Evolutionary conservation across 23 tunicate genomes (phyloP).

Genomic region (Halocynthia roretzi): DNA sequence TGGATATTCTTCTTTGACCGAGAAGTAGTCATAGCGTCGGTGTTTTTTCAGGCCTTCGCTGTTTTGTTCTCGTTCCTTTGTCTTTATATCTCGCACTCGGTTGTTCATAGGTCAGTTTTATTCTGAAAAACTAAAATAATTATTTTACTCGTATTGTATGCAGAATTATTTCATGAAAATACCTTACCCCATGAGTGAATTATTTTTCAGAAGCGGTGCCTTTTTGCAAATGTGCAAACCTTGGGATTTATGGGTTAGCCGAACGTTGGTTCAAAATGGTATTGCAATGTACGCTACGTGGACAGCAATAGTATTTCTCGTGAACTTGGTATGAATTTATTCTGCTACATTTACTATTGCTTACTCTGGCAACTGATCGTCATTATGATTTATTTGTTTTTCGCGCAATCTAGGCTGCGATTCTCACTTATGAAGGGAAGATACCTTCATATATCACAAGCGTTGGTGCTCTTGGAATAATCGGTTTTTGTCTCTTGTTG

Average conservation of each 20-base stretch:
- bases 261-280: constrained; percentile 74
- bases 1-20: constrained; percentile 71
- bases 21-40: constrained; percentile 53
- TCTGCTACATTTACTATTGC: neutral
- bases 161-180: neutral
- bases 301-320: constrained; percentile 30
- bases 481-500: constrained; percentile 29
- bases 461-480: constrained; percentile 15
- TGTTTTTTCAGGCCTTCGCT: constrained; percentile 55
- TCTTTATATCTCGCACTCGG: constrained; percentile 35
- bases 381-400: neutral
- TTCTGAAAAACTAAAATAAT: neutral
- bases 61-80: constrained; percentile 30
- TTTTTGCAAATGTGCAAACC: constrained; percentile 50
- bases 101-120: constrained; percentile 35
- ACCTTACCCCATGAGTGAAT: neutral
- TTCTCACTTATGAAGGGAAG: constrained; percentile 29
- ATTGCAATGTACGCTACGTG: constrained; percentile 37
- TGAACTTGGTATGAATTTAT: constrained; percentile 36
- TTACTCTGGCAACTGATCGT: neutral
- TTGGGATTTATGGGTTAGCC: constrained; percentile 80
- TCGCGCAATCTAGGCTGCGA: constrained; percentile 19
- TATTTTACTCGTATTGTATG: neutral
- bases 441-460: constrained; percentile 32
- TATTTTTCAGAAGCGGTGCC: constrained; percentile 49